These are phyloP conservation scores for Bombus sibiricus DNA, from an alignment of 1,140 invertebrate species.

Conservation along the genomic window DNA sequence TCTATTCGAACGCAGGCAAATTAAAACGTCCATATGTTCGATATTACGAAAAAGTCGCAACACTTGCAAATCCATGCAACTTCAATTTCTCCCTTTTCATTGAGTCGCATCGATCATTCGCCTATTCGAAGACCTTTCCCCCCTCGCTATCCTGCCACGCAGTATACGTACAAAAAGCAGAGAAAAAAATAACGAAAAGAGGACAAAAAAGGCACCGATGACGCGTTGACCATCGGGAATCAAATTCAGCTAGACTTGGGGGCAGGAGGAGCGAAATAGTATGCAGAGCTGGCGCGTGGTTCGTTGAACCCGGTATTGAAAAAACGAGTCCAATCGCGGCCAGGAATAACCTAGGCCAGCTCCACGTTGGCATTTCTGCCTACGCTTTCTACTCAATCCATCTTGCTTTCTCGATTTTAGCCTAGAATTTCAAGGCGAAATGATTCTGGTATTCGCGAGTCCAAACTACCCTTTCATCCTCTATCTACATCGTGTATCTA, in stretches of 20 bases:
- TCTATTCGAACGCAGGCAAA: not conserved
- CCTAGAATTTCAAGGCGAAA: slow-evolving; percentile 56
- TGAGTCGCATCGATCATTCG: slow-evolving; percentile 16
- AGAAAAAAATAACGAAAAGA: not conserved
- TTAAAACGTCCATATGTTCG: not conserved
- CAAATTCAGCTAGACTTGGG: slow-evolving; percentile 18
- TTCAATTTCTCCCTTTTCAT: not conserved
- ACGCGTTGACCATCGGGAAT: slow-evolving; percentile 41
- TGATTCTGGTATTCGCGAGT: slow-evolving; percentile 46
- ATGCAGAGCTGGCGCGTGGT: slow-evolving; percentile 35
- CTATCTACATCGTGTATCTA: too few species aligned
- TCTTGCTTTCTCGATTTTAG: slow-evolving; percentile 60
- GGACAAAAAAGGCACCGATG: not conserved
- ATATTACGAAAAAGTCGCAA: not conserved
- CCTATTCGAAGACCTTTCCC: not conserved
- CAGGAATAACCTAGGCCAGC: slow-evolving; percentile 59
- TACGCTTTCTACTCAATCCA: slow-evolving; percentile 55
- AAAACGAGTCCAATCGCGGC: slow-evolving; percentile 63
- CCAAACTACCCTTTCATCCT: slow-evolving; percentile 20
- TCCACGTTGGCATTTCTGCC: slow-evolving; percentile 44
- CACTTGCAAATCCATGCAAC: slow-evolving; percentile 8
- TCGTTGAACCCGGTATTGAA: slow-evolving; percentile 66
- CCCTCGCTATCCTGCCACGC: not conserved
- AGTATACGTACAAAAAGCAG: not conserved
- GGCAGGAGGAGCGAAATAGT: slow-evolving; percentile 26